Evolutionary conservation across 2,797 vertebrate genomes (phyloP).

Genomic region (Podargus strigoides): DNA sequence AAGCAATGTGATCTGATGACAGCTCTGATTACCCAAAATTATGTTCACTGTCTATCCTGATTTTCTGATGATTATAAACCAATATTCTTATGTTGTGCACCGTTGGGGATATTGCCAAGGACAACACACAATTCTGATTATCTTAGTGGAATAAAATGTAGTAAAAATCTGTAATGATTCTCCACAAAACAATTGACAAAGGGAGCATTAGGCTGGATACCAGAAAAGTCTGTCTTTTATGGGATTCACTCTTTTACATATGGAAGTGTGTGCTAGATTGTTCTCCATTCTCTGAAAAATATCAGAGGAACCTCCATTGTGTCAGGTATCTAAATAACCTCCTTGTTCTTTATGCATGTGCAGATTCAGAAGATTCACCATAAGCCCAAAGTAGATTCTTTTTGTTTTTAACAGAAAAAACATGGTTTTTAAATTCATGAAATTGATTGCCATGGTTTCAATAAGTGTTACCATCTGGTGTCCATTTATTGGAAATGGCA

Average conservation of each 20-base stretch:
- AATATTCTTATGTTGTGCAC: background rate
- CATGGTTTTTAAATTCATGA: rapidly evolving
- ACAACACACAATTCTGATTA: background rate
- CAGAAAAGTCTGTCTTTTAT: background rate
- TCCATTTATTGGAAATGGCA: background rate
- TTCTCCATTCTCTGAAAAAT: background rate
- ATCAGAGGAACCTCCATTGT: background rate
- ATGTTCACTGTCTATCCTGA: background rate
- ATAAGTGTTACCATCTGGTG: background rate
- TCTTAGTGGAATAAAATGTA: background rate
- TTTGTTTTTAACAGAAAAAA: background rate
- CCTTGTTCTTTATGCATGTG: background rate
- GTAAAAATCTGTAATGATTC: background rate
- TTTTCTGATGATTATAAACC: background rate
- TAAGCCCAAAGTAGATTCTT: background rate
- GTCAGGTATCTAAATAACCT: background rate
- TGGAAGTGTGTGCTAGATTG: background rate
- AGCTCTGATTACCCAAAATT: background rate
- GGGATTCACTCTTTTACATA: background rate
- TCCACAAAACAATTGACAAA: background rate
- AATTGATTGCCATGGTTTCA: background rate
- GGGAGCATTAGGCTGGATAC: background rate
- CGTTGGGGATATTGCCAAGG: background rate
- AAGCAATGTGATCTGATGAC: background rate
- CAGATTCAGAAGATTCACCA: background rate